A percentile compares a stretch with the other conserved stretches of the same genome.
Evolutionary conservation across 2,797 vertebrate genomes (phyloP).

Genomic region (Peromyscus nudipes): DNA sequence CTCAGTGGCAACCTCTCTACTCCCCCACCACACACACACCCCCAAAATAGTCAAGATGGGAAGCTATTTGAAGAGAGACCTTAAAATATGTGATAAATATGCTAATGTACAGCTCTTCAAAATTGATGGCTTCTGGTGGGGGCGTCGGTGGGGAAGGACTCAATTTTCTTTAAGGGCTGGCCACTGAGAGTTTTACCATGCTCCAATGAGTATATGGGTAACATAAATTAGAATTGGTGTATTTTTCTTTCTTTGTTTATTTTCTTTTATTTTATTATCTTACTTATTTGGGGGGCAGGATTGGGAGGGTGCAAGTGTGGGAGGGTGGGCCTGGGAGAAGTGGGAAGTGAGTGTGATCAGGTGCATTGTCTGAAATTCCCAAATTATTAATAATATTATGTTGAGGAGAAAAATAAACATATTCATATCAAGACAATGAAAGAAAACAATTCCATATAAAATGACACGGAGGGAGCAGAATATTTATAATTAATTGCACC

Average conservation of each 20-base stretch:
- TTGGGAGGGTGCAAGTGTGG: too few relatives aligned
- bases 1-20: neutral
- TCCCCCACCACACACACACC: accelerated
- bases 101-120: neutral
- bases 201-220: neutral
- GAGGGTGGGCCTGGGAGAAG: neutral
- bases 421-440: neutral
- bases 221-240: neutral
- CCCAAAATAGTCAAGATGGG: neutral
- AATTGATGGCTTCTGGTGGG: neutral
- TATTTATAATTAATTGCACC: neutral
- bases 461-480: neutral
- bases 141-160: too few relatives aligned
- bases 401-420: neutral
- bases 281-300: neutral
- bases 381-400: neutral
- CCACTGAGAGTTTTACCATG: neutral
- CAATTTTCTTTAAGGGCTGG: neutral
- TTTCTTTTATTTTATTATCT: neutral
- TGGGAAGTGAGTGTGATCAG: neutral
- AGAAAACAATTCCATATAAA: slow-evolving; percentile 18
- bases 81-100: neutral
- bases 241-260: neutral
- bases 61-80: neutral
- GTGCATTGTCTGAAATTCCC: neutral